Evolutionary conservation across 2,113 vertebrate species (phyloP), one percentile per base, ranked within the genome.

Genomic region (Paramisgurnus dabryanus): DNA sequence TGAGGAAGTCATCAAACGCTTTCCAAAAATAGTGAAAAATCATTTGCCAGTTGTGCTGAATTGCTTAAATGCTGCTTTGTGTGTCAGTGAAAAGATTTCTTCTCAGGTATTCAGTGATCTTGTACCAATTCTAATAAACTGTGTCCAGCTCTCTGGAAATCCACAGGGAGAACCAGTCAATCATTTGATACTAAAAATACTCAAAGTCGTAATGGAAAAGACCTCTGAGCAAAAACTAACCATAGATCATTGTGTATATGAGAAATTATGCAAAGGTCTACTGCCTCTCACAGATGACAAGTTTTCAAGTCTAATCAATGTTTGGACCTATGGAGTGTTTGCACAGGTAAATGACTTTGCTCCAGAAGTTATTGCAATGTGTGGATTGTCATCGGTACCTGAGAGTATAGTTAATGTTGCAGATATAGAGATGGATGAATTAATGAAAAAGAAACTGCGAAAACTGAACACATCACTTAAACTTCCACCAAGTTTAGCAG

Each of bases 121-220:
- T 82, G 4, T 86, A 5, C 50, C n/a, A 4, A 47, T 61, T 49
- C 83, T 91, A 7, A 82, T 87, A 50, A 18, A 82, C 3, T 6
- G 2, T 4, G 74, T 88, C 3, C 18, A n/a, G 34, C 47, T 0
- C 3, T 5, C 4, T 43, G 53, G 11, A 77, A 5, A 1, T 39
- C 1, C 27, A 39, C 1, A 84, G 2, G 49, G 11, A 7, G 12
- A 47, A 50, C 15, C 0, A n/a, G 13, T 15, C 13, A 22, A 5
- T 27, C 0, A 4, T 5, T 0, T 1, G 5, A 18, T 84, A 55
- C 45, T 88, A 4, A 43, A 41, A 53, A 75, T 78, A 50, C 75
- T 92, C 0, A 86, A 81, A 81, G 79, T 88, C 17, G 80, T 85
- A 64, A 83, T 86, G 61, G 85, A 90, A 60, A 92, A 90, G 84